Conservation (phyloP, 1,140 invertebrate species). For the Sweltsa coloradensis region DNA sequence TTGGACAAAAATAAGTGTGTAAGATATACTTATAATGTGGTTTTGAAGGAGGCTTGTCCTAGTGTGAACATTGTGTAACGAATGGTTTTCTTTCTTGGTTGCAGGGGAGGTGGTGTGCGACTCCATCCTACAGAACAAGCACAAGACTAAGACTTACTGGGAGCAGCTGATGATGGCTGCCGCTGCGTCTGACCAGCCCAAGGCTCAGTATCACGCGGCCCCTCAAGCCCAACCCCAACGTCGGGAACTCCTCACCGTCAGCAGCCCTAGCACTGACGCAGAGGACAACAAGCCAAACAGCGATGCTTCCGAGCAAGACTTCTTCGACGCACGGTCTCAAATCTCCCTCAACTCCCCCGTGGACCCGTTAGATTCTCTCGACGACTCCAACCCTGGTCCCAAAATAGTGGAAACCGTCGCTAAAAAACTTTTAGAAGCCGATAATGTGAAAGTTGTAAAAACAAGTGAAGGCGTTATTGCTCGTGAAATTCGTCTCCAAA, state of each 20-base stretch:
- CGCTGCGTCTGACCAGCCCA: conserved; percentile 8
- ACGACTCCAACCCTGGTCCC: neutral
- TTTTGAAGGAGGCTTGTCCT: no score
- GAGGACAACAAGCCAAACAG: conserved; percentile 8
- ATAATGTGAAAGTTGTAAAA: conserved; percentile 1
- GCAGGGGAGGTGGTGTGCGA: conserved; percentile 25
- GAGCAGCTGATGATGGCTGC: conserved; percentile 26
- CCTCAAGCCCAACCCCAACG: no score
- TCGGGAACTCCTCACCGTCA: neutral
- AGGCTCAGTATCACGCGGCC: neutral
- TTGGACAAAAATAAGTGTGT: no score
- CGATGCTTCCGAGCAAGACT: conserved; percentile 11
- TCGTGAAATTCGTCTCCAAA: conserved; percentile 28
- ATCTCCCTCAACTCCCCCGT: neutral
- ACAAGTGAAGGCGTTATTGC: conserved; percentile 27
- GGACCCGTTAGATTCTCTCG: neutral
- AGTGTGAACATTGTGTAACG: no score
- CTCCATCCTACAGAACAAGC: conserved; percentile 28
- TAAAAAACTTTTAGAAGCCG: conserved; percentile 2
- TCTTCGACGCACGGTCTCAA: conserved; percentile 7
- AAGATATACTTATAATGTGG: no score
- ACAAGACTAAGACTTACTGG: conserved; percentile 27
- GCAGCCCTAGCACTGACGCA: neutral
- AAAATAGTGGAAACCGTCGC: conserved; percentile 14
- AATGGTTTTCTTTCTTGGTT: conserved; percentile 12